Percentiles rank a stretch among this genome's conserved stretches.
Evolutionary conservation across 2,113 vertebrate species (phyloP).

Genomic region (Chloropsis cyanopogon): DNA sequence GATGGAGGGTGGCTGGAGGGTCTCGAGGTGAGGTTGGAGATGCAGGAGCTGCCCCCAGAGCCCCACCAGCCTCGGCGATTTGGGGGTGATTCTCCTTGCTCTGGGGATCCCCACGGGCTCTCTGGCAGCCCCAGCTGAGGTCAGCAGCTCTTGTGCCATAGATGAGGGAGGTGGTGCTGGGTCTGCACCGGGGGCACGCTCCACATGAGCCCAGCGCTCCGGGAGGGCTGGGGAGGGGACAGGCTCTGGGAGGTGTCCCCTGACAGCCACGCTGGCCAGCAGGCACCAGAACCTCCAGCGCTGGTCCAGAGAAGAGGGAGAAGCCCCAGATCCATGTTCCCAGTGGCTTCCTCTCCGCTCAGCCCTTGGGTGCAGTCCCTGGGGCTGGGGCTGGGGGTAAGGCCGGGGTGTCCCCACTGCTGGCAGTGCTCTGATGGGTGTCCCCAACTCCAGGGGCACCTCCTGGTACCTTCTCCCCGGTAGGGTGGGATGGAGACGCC

Average conservation of each 20-base stretch:
- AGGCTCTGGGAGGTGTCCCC: background rate
- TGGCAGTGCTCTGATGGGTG: background rate
- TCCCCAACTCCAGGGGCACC: background rate
- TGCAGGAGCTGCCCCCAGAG: background rate
- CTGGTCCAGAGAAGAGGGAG: background rate
- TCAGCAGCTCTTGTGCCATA: background rate
- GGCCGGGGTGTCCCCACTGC: background rate
- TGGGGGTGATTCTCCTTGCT: background rate
- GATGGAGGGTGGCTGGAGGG: background rate
- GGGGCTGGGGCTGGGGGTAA: background rate
- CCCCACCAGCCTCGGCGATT: background rate
- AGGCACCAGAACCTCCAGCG: background rate
- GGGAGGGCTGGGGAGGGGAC: background rate
- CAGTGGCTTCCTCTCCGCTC: background rate
- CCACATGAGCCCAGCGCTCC: background rate
- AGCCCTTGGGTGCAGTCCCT: fast-evolving
- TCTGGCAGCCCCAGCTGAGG: background rate
- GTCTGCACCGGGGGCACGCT: background rate
- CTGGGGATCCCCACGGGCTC: fast-evolving
- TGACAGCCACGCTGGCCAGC: fast-evolving
- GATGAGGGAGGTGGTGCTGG: background rate
- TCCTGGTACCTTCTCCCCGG: background rate
- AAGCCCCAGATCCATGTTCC: background rate
- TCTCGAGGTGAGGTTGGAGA: background rate
- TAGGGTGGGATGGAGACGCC: background rate